phyloP scores from a whole-genome alignment of 2,888 invertebrate species.

The Lottia scabra region DNA sequence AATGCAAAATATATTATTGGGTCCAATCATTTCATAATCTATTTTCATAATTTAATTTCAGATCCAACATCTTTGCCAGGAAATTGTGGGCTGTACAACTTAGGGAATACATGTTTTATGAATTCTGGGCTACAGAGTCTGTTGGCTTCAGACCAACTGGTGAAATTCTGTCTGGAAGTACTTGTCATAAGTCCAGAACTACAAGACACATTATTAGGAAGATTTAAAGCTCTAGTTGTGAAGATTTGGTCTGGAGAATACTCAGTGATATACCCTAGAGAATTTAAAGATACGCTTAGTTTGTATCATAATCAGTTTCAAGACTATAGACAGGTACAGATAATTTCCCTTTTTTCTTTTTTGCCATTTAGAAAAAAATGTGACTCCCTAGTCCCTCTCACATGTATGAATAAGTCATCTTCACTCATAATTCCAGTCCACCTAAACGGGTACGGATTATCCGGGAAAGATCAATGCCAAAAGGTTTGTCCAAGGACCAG shows the following conservation, averaged over 20 bases:
- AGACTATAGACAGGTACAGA: conserved; percentile 75
- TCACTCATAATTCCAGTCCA: too few species aligned
- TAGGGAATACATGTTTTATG: conserved; percentile 92
- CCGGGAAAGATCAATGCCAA: too few species aligned
- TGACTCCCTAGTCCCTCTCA: too few species aligned
- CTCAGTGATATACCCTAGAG: conserved; percentile 72
- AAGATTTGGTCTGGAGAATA: conserved; percentile 75
- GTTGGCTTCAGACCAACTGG: conserved; percentile 77
- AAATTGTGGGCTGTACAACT: conserved; percentile 80
- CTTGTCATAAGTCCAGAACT: conserved; percentile 35
- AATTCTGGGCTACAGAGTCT: conserved; percentile 88
- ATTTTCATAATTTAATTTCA: conserved; percentile 26
- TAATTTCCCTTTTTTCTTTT: too few species aligned
- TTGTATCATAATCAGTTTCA: conserved; percentile 75
- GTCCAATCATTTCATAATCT: neutral
- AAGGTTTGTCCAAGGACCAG: too few species aligned
- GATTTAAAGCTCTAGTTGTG: conserved; percentile 72
- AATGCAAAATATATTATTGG: too few species aligned
- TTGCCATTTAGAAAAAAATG: too few species aligned
- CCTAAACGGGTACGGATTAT: too few species aligned
- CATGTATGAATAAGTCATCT: too few species aligned
- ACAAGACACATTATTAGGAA: conserved; percentile 70
- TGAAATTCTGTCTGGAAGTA: conserved; percentile 72
- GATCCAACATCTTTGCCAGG: conserved; percentile 66
- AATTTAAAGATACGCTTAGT: conserved; percentile 75